Conservation (phyloP, 2,888 invertebrate species). For the Xestia ashworthii region DNA sequence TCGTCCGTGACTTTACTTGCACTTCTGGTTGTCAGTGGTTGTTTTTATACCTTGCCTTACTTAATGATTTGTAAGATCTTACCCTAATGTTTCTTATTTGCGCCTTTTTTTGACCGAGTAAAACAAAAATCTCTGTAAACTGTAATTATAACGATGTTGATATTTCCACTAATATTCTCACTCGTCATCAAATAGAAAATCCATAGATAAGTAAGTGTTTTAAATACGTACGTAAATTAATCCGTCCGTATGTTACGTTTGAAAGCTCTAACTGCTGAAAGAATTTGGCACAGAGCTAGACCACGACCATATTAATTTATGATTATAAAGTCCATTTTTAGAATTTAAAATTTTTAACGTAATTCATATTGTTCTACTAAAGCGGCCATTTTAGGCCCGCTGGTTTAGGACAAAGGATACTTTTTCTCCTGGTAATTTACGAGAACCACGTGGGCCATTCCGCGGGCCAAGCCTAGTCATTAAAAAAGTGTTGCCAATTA, state of each 20-base stretch:
- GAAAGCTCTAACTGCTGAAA: background rate
- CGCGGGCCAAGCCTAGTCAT: too few relatives aligned
- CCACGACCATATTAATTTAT: too few relatives aligned
- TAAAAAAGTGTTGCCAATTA: slow-evolving; percentile 11
- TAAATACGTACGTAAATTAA: background rate
- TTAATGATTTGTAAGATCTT: background rate
- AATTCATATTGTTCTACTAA: too few relatives aligned
- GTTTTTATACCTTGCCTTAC: background rate
- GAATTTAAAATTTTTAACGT: too few relatives aligned
- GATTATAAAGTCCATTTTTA: too few relatives aligned
- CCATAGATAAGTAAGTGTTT: background rate
- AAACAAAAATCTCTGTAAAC: background rate
- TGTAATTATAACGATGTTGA: too few relatives aligned
- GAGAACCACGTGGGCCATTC: too few relatives aligned
- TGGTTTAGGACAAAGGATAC: background rate
- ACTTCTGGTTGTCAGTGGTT: slow-evolving; percentile 45
- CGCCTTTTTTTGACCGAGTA: background rate
- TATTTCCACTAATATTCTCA: too few relatives aligned
- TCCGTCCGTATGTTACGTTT: background rate
- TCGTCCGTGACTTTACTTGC: slow-evolving; percentile 53
- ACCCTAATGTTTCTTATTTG: background rate
- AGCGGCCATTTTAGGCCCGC: too few relatives aligned
- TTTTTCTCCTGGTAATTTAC: background rate
- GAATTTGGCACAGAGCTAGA: background rate
- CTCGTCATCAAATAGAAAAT: too few relatives aligned